Evolutionary conservation across 2,113 vertebrate genomes (phyloP), one percentile per base, ranked within the genome.

Genomic region (Donacobius atricapilla): DNA sequence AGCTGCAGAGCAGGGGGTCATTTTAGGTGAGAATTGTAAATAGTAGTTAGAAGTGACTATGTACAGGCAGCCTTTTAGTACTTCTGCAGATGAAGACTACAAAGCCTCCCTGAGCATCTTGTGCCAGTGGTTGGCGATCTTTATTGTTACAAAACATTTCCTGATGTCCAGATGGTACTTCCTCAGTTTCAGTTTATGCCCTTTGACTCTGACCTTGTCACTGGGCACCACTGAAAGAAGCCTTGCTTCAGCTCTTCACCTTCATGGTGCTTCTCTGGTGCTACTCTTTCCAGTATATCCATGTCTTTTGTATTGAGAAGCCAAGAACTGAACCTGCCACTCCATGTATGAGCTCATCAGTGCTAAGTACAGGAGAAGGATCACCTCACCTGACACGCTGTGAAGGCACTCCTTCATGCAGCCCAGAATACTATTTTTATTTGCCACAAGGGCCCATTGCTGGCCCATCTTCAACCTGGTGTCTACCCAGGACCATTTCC

Each of bases 351-450:
- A 44, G 19, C 33, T 73, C 27, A 33, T 27, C 37, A 66, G 23
- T 24, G 33, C 47, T 30, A 61, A 53, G 45, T 1, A n/a, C 16
- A 48, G 13, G 24, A 37, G 58, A 21, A 45, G 24, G 28, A 60
- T 75, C 45, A 15, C 16, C 11, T 89, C 6, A 6, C 11, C n/a
- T 5, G 11, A 53, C 44, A 19, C 0, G 0, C 16, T 39, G 13
- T n/a, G 53, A 12, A 27, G 51, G 3, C 33, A 40, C 9, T 25
- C 3, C 11, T 45, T 75, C 24, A 21, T 35, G 14, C 24, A 68
- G 16, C n/a, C 30, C 24, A 22, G 24, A 39, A 35, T 14, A 18
- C 12, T n/a, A 13, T 18, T 9, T 51, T 45, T 60, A 10, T 27
- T 68, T 58, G n/a, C 16, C 39, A 45, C 39, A 45, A 40, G n/a